Evolutionary conservation across 1,140 invertebrate genomes (phyloP), one percentile per base, ranked within the genome.

Genomic region (Platyscapa corneri): DNA sequence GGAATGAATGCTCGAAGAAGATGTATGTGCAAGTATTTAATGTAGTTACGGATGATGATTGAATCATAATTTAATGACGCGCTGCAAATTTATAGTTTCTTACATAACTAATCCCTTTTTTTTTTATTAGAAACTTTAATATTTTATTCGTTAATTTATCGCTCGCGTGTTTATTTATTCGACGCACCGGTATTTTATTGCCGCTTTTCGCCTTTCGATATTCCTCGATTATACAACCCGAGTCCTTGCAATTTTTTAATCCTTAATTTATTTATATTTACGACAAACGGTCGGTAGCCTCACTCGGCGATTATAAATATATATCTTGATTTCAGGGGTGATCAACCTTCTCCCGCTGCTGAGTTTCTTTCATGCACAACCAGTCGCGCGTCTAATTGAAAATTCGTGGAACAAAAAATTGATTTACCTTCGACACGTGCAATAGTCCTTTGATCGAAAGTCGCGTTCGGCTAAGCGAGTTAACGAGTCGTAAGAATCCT

Each of bases 11-110:
- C 18, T 53, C 53, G 75, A 76, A 53, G 46, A 76, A 42, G 79
- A 49, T 20, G 39, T 74, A 74, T 74, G 64, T 70, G 39, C 16
- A 42, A 72, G 79, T 70, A 53, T 3, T 34, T 34, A 64, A 65
- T 81, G 46, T n/a, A 70, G 64, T 81, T 81, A 81, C 30, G 65
- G 65, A 49, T 72, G 65, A 49, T 72, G 64, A 81, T 81, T 81
- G 79, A 81, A 81, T 81, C 65, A 49, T 37, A 65, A 30, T 32
- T 16, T 39, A 46, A 65, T 46, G 46, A 7, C 14, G 23, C 23
- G 37, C 39, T 39, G 37, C n/a, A 64, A 32, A 76, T 53, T 76
- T 76, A 30, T 46, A 14, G 42, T 46, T 16, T n/a, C 39, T 46
- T 75, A 20, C 32, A 34, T 70, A 10, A 67, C n/a, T 18, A 67